phyloP scores from a whole-genome alignment of 1,140 invertebrate genomes.

The Polypedilum vanderplanki region DNA sequence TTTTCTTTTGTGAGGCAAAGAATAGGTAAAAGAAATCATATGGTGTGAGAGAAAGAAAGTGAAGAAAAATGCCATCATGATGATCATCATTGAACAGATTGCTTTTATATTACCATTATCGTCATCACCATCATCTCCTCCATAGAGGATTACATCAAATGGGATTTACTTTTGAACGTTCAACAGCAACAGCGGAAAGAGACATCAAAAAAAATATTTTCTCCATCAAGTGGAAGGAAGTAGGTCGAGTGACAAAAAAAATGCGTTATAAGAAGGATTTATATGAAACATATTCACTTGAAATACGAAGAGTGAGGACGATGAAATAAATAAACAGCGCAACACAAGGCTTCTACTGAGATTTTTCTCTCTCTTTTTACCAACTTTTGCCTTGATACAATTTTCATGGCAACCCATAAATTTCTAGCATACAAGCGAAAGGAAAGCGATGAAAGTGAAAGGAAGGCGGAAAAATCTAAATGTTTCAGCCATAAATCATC shows the following conservation, averaged over 20 bases:
- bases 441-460: slow-evolving; percentile 14
- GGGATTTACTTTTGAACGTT: slow-evolving; percentile 17
- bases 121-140: neutral
- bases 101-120: slow-evolving; percentile 10
- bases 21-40: no score
- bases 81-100: slow-evolving; percentile 13
- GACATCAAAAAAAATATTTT: neutral
- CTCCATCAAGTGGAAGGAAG: neutral
- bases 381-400: neutral
- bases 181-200: neutral
- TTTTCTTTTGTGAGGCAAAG: no score
- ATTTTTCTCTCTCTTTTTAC: neutral
- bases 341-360: no score
- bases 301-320: neutral
- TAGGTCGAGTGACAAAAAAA: slow-evolving; percentile 20
- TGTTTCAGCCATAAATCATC: slow-evolving; percentile 25
- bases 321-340: no score
- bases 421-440: neutral
- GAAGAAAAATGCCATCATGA: neutral
- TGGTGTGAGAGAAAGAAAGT: neutral
- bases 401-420: neutral
- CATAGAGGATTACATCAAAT: neutral
- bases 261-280: slow-evolving; percentile 26
- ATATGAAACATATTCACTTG: slow-evolving; percentile 20
- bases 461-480: slow-evolving; percentile 14